These are phyloP conservation scores for Clinocottus analis DNA, from an alignment of 2,113 vertebrate genomes.

Conservation along the genomic window DNA sequence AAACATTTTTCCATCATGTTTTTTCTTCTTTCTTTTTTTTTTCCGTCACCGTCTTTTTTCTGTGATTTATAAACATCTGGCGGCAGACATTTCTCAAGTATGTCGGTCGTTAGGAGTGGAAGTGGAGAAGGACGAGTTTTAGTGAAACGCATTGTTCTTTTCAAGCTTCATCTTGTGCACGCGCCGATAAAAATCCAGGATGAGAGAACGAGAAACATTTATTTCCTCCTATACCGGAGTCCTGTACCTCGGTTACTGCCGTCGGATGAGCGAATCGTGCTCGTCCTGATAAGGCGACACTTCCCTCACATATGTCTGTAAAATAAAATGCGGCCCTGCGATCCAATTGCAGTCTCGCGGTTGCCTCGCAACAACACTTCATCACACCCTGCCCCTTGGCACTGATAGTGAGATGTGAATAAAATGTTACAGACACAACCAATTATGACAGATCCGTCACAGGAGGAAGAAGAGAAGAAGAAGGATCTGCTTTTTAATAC, in stretches of 20 bases:
- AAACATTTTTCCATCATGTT: slow-evolving; percentile 71
- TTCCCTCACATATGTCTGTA: slow-evolving; percentile 65
- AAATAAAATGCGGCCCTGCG: slow-evolving; percentile 64
- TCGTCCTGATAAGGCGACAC: slow-evolving; percentile 71
- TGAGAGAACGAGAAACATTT: slow-evolving; percentile 56
- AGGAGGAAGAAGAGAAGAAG: slow-evolving; percentile 43
- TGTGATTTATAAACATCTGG: slow-evolving; percentile 45
- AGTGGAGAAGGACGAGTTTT: slow-evolving; percentile 16
- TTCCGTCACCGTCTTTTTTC: slow-evolving; percentile 14
- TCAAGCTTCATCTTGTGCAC: slow-evolving; percentile 47
- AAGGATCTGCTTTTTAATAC: slow-evolving; percentile 55
- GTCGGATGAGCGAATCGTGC: slow-evolving; percentile 57
- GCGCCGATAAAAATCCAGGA: slow-evolving; percentile 57
- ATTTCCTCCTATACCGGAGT: slow-evolving; percentile 30
- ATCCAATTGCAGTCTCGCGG: slow-evolving; percentile 60
- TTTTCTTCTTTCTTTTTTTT: slow-evolving; percentile 34
- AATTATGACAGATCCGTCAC: slow-evolving; percentile 77
- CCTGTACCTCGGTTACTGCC: slow-evolving; percentile 47
- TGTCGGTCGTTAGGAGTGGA: slow-evolving; percentile 27
- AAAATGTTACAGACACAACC: slow-evolving; percentile 65
- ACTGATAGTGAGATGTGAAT: slow-evolving; percentile 64
- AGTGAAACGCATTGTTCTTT: slow-evolving; percentile 42
- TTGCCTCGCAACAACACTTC: slow-evolving; percentile 69
- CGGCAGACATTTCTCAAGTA: slow-evolving; percentile 30
- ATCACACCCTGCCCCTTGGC: slow-evolving; percentile 44